Evolutionary conservation across 1,140 invertebrate genomes (phyloP).

Genomic region (Rhagoletis pomonella): DNA sequence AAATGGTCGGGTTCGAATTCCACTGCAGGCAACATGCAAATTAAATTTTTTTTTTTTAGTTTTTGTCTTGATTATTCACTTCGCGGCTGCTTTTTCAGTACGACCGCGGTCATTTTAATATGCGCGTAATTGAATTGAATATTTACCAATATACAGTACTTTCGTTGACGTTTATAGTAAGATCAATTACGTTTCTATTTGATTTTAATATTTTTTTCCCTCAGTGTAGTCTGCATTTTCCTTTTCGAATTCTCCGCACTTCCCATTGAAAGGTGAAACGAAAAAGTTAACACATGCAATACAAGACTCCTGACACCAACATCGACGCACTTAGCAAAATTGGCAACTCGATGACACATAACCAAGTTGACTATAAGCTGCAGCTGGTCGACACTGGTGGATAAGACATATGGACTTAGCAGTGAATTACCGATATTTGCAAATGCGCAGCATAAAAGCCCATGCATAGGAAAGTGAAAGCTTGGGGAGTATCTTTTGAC

Average conservation of each 20-base stretch:
- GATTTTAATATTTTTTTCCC: too few relatives aligned
- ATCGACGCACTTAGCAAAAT: background rate
- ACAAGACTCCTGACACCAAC: background rate
- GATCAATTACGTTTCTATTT: too few relatives aligned
- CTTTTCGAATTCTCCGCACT: background rate
- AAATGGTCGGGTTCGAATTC: too few relatives aligned
- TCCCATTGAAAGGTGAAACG: background rate
- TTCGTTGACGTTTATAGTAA: too few relatives aligned
- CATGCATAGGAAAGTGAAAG: background rate
- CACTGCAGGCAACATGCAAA: too few relatives aligned
- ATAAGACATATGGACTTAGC: background rate
- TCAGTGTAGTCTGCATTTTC: background rate
- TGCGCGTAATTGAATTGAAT: too few relatives aligned
- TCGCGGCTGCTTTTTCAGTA: too few relatives aligned
- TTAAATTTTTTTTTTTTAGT: too few relatives aligned
- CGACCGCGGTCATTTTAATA: too few relatives aligned
- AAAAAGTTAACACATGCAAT: background rate
- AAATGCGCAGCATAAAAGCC: background rate
- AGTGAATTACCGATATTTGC: constrained; percentile 11
- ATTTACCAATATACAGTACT: background rate
- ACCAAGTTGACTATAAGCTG: background rate
- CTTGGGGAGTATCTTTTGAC: constrained; percentile 5
- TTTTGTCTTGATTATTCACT: too few relatives aligned
- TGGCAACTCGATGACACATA: background rate
- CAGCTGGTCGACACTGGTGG: background rate